Evolutionary conservation across 2,113 vertebrate species (phyloP).

Genomic region (Amia ocellicauda): DNA sequence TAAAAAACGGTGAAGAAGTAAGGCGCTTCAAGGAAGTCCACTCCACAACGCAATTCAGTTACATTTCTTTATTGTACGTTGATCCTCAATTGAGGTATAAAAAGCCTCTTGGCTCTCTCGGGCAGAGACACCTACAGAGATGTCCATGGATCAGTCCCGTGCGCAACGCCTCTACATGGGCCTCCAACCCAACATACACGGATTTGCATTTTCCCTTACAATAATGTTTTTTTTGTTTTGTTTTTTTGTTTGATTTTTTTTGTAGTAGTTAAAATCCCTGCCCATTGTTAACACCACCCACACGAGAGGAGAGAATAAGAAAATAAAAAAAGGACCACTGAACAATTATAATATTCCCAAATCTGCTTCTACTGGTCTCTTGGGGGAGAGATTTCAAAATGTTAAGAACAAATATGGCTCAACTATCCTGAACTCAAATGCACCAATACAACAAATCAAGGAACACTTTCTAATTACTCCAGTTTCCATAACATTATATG

Average conservation of each 20-base stretch:
- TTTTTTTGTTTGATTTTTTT: neutral
- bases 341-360: constrained; percentile 1
- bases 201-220: too few relatives aligned
- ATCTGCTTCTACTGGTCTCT: neutral
- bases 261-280: neutral
- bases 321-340: constrained; percentile 1
- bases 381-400: neutral
- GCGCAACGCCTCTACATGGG: constrained; percentile 17
- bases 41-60: constrained; percentile 38
- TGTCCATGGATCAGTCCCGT: constrained; percentile 17
- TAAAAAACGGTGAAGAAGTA: too few relatives aligned
- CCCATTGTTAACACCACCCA: constrained; percentile 4
- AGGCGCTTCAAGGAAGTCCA: too few relatives aligned
- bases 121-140: constrained; percentile 30
- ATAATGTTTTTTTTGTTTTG: too few relatives aligned
- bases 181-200: constrained; percentile 15
- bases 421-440: neutral
- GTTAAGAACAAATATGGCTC: constrained; percentile 8
- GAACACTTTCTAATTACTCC: constrained; percentile 32
- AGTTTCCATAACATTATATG: constrained; percentile 10
- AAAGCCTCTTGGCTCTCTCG: constrained; percentile 34
- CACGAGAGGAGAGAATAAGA: constrained; percentile 12
- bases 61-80: constrained; percentile 50
- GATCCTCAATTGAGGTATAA: constrained; percentile 42
- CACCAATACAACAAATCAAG: constrained; percentile 17